Percentiles rank a stretch among this genome's conserved stretches.
phyloP scores from a whole-genome alignment of 1,140 invertebrate species.

The Orchestia grillus region DNA sequence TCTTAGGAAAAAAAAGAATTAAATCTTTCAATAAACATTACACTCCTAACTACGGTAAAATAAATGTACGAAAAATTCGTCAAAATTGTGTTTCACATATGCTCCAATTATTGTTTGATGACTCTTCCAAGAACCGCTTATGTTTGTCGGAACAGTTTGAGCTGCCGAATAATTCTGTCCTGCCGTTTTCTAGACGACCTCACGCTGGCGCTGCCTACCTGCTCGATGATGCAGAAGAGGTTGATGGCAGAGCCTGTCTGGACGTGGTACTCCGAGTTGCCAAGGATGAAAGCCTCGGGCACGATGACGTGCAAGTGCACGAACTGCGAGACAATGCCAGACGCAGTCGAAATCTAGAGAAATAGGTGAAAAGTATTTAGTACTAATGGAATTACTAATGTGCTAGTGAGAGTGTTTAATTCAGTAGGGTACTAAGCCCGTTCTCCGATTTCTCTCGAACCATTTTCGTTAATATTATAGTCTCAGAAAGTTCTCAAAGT shows the following conservation, averaged over 20 bases:
- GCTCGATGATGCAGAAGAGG: slow-evolving; percentile 89
- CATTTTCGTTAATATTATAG: too few relatives aligned
- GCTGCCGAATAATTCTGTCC: neutral
- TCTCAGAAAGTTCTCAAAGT: too few relatives aligned
- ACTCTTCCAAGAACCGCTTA: too few relatives aligned
- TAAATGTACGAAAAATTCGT: too few relatives aligned
- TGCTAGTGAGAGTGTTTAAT: neutral
- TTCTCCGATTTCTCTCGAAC: neutral
- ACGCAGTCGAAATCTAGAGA: slow-evolving; percentile 84
- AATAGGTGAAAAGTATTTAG: neutral
- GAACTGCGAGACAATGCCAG: slow-evolving; percentile 87
- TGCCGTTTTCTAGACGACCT: too few relatives aligned
- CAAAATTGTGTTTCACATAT: too few relatives aligned
- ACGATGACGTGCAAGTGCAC: slow-evolving; percentile 89
- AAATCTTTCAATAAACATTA: too few relatives aligned
- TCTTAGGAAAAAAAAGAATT: too few relatives aligned
- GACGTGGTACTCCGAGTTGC: slow-evolving; percentile 87
- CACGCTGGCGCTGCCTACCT: slow-evolving; percentile 51
- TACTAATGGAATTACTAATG: neutral
- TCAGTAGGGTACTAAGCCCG: neutral
- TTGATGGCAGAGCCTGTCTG: slow-evolving; percentile 90
- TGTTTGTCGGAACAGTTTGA: neutral
- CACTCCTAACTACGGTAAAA: too few relatives aligned
- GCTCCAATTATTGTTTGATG: too few relatives aligned
- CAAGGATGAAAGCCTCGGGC: slow-evolving; percentile 88